Base-by-base conservation (phyloP, 2,113 vertebrate genomes). In the Burhinus bistriatus region DNA sequence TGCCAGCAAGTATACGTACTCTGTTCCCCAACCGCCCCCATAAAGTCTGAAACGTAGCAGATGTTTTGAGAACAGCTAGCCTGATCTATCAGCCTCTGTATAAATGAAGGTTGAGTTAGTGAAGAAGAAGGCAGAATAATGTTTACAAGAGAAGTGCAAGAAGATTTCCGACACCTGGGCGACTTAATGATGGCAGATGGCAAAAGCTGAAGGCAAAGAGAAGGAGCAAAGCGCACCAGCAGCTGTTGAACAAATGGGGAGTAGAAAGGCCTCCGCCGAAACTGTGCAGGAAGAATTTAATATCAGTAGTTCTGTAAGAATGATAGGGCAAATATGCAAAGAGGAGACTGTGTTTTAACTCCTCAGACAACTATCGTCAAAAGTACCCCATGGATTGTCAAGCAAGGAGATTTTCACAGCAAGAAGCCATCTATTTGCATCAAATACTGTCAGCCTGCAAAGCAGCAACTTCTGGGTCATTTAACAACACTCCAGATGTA, bases 381-480 rank as follows among this genome's bases (percentile, higher is more conserved):
- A 92, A 94, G 71, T 70, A 78, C 82, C 68, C 64, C 11, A 25
- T 51, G 86, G 85, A 66, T 94, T 92, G 73, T 90, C 96, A 97
- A 2, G 61, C 64, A 26, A 94, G 64, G 87, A 96, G 89, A 72
- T 91, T 93, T 94, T 91, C 95, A 75, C 84, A 96, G 93, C 84
- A 83, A 96, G 96, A 82, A 93, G 80, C 92, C 55, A 62, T 93
- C 72, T 73, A 96, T 98, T 96, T 97, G 87, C 89, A 94, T 96
- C 94, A 97, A 97, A 90, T 81, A 76, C 83, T 59, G 61, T 91
- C 87, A 96, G 89, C 65, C 91, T 85, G 89, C 36, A 89, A 79
- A 87, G 96, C 93, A 83, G 66, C 89, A 89, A 80, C 95, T 98
- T 97, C 95, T 90, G 95, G 97, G 97, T 98, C 97, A 97, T 96